Percentiles rank a stretch among this genome's conserved stretches.
Conservation (phyloP, 2,888 invertebrate genomes). For the Acanthosepion pharaonis region DNA sequence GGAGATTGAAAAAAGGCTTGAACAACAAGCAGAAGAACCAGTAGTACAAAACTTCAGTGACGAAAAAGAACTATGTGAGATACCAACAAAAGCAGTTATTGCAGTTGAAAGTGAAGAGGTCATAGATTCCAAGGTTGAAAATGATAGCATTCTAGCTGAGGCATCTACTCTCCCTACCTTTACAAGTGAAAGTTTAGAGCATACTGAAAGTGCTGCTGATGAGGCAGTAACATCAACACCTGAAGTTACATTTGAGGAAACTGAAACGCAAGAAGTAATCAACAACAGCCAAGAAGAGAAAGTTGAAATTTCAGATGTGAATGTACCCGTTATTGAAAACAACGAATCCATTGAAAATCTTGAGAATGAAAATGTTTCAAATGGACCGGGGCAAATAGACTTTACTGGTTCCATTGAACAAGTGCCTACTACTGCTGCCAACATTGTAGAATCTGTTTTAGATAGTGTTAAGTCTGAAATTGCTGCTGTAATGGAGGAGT, state of each 20-base stretch:
- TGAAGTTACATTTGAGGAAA: neutral
- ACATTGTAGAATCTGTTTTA: slow-evolving; percentile 41
- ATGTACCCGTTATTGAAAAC: neutral
- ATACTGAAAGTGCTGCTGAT: neutral
- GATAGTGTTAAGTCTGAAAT: slow-evolving; percentile 40
- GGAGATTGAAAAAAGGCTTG: neutral
- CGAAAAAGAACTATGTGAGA: neutral
- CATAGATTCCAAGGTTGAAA: slow-evolving; percentile 12
- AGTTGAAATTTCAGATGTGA: neutral
- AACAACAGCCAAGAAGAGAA: neutral
- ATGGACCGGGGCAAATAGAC: slow-evolving; percentile 36
- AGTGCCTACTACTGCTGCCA: slow-evolving; percentile 41
- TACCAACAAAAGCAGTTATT: neutral
- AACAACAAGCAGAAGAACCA: neutral
- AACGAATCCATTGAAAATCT: slow-evolving; percentile 34
- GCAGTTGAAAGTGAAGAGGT: slow-evolving; percentile 43
- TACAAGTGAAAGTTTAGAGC: neutral
- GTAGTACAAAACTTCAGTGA: neutral
- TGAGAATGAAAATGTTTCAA: slow-evolving; percentile 14
- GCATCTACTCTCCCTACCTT: slow-evolving; percentile 15
- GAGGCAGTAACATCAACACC: slow-evolving; percentile 14
- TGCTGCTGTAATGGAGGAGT: slow-evolving; percentile 44
- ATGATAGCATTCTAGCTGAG: neutral
- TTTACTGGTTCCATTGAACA: slow-evolving; percentile 40
- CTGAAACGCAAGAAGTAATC: neutral